Conservation (phyloP, 2,113 vertebrate species). For the Turdus rufiventris region DNA sequence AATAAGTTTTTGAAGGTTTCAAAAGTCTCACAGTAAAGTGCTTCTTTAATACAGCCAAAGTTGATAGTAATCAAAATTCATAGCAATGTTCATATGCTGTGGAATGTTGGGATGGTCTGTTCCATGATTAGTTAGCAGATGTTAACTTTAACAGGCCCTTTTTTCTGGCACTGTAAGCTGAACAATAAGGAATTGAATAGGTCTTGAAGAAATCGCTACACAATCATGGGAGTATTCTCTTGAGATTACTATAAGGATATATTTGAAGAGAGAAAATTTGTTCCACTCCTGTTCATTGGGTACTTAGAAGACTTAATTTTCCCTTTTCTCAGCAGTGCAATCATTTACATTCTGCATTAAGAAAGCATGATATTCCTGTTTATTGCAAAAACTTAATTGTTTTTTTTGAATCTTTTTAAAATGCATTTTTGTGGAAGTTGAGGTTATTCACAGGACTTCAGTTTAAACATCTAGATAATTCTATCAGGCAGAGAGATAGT, state of each 20-base stretch:
- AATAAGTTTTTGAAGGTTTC: background rate
- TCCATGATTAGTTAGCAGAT: constrained; percentile 63
- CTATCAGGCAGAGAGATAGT: background rate
- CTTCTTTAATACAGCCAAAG: constrained; percentile 24
- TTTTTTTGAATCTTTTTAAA: background rate
- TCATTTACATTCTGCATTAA: constrained; percentile 60
- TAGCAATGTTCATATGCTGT: constrained; percentile 35
- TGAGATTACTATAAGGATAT: constrained; percentile 56
- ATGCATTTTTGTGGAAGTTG: background rate
- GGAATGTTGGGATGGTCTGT: constrained; percentile 48
- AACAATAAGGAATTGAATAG: constrained; percentile 65
- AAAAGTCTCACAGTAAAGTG: background rate
- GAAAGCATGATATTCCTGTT: constrained; percentile 44
- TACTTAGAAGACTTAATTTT: constrained; percentile 50
- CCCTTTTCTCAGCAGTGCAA: constrained; percentile 40
- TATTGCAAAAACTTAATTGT: background rate
- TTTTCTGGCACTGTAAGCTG: constrained; percentile 36
- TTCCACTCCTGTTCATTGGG: constrained; percentile 51
- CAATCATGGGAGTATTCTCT: constrained; percentile 62
- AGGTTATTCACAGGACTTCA: constrained; percentile 5
- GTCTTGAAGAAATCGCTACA: constrained; percentile 58
- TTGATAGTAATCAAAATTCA: constrained; percentile 61
- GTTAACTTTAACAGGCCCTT: constrained; percentile 63
- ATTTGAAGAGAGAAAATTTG: constrained; percentile 60
- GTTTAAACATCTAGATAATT: background rate